Evolutionary conservation across 2,113 vertebrate species (phyloP), one percentile per base, ranked within the genome.

Genomic region (Seriola aureovittata): DNA sequence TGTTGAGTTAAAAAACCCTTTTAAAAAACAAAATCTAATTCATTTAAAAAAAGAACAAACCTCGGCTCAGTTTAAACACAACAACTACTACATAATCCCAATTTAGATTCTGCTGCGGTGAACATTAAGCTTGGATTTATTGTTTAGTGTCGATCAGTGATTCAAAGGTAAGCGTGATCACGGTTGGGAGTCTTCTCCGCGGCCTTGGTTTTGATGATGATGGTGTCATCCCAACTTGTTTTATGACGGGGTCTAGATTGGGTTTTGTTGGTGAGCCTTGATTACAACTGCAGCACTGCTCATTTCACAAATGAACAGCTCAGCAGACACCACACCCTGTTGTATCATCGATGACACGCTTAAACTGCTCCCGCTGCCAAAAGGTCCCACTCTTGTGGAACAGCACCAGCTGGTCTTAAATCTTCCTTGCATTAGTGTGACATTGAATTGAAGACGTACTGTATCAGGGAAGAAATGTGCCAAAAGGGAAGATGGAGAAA

Each of bases 271-370:
- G 74, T 23, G 70, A 69, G 78, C 72, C 72, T 85, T 88, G 87
- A 90, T 91, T 89, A 87, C 76, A 80, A 64, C 71, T 67, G 75
- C 84, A 25, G 71, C 76, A 4, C 62, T 52, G 42, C 77, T 91
- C 85, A 88, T 88, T 86, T 92, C 85, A 84, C 85, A 82, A 88
- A 77, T 80, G 82, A 90, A 71, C 75, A 72, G 60, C 72, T 82
- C 80, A 54, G 89, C 73, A 69, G 82, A 70, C 80, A 5, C 69
- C 65, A 23, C 77, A 32, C 71, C 80, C 78, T 0, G 63, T 65
- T 66, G 71, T 80, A 68, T 86, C 75, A 32, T 32, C 68, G 34
- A 68, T 44, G 67, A 80, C 71, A 17, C 1, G 8, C 71, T 55
- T 36, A 71, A 71, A 48, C 38, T 40, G 40, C 25, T 44, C 57